Base-by-base conservation (phyloP, 2,797 vertebrate genomes). In the Etheostoma perlongum region DNA sequence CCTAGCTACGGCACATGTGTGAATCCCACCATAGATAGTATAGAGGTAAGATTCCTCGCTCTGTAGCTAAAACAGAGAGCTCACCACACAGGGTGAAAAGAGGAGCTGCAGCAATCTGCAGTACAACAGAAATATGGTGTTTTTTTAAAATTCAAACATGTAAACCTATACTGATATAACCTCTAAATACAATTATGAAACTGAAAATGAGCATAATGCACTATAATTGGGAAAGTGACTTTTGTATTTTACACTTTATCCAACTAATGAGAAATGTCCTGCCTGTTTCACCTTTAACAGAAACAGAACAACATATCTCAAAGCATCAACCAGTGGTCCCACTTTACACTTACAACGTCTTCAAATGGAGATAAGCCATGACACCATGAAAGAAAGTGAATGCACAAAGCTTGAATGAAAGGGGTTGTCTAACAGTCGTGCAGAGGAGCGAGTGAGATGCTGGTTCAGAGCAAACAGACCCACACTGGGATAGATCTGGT, bases 391-490 rank as follows among this genome's bases (percentile, higher is more conserved):
- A 59, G 67, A 53, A 63, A 51, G n/a, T 10, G 30, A 23, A 10
- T 0, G 30, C 46, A 52, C 2, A 47, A 19, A 18, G 59, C 46
- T 47, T 79, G 19, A 51, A 0, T 53, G 44, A 49, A 60, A 59
- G 7, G 7, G 10, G 52, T 55, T n/a, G 36, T 72, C 12, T 52
- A 18, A 52, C 47, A 27, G 61, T 54, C 9, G 15, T 12, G 47
- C 47, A 1, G 49, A 72, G 48, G 69, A 19, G 36, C 10, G 2
- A 55, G 14, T 0, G 57, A 74, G 70, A 72, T 54, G 55, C 79
- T 73, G 78, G 67, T 75, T 79, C 70, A 85, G 84, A 89, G 61
- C 91, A 92, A 93, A 93, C 85, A 93, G 44, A 81, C 44, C 68
- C 15, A 62, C 19, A 54, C 59, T 55, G 75, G 79, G 71, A 80